Base-by-base conservation (phyloP, 2,888 invertebrate species). In the Cephonodes hylas region DNA sequence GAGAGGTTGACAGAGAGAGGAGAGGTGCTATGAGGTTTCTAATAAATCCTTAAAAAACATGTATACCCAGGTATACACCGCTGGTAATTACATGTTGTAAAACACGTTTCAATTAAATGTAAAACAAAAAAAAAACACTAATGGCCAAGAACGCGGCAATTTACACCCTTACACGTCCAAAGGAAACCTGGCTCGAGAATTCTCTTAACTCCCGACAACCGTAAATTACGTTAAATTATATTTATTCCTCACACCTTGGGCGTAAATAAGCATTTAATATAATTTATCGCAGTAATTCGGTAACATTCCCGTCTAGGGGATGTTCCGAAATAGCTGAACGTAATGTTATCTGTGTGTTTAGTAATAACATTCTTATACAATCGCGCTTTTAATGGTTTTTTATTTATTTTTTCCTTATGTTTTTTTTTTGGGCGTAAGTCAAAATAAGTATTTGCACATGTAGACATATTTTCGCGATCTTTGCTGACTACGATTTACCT, bases 251-350 rank as follows among this genome's bases (percentile, higher is more conserved):
- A 59, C 27, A 42, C 42, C 53, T 63, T 48, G 42, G 42, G 27
- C 45, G 48, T 46, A 63, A 60, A 63, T 27, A 60, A 42, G 46
- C 42, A 42, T 60, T 63, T 58, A 63, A 60, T 46, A 42, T 63
- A 46, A 63, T 63, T 63, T 63, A 63, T 58, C 48, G 60, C n/a
- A 58, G 60, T 60, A 63, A 48, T 63, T 63, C 38, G n/a, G 46
- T 15, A 38, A 25, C 58, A 38, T 34, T 48, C 23, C 53, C 27
- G 27, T 53, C 31, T 18, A 4, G 18, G 27, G 58, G 38, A 38
- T 57, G 38, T 38, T 20, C 27, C 27, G 44, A 44, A 20, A 44
- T 44, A 18, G 44, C 25, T 27, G 13, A 58, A 25, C 22, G 6
- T 44, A 59, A 42, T 27, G 27, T 20, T 25, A 25, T 53, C n/a